phyloP scores from a whole-genome alignment of 2,113 vertebrate species.

The Mola mola region DNA sequence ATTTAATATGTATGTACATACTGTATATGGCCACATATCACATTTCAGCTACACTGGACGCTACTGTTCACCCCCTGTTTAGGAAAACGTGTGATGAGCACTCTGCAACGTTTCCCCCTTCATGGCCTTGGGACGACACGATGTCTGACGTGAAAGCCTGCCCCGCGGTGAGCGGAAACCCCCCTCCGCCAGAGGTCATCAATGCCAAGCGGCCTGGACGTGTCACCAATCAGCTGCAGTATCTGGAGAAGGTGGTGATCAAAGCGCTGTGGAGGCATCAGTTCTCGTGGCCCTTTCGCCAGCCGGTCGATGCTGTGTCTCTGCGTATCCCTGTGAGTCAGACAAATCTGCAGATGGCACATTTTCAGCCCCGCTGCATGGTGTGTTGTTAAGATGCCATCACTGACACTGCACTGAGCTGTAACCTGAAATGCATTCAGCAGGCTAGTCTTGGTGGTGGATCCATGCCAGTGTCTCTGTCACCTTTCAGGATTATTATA shows the following conservation, averaged over 20 bases:
- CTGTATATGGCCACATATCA: too few species aligned
- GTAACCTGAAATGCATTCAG: not conserved
- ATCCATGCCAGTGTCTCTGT: slow-evolving; percentile 6
- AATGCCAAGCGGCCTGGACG: not conserved
- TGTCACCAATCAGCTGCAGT: not conserved
- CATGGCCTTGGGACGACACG: slow-evolving; percentile 22
- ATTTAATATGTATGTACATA: too few species aligned
- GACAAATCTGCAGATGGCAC: not conserved
- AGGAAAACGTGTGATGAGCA: slow-evolving; percentile 61
- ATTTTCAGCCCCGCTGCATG: not conserved
- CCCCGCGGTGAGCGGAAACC: not conserved
- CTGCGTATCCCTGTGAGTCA: not conserved
- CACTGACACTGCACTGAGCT: not conserved
- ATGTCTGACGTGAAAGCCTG: not conserved
- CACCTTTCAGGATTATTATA: slow-evolving; percentile 92
- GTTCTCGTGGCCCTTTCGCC: not conserved
- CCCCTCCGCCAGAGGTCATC: not conserved
- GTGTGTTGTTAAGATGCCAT: not conserved
- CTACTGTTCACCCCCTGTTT: slow-evolving; percentile 2
- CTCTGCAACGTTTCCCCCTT: slow-evolving; percentile 2
- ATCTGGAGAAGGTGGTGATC: not conserved
- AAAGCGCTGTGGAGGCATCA: not conserved
- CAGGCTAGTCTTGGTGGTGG: not conserved
- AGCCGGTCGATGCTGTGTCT: not conserved
- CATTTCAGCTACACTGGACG: too few species aligned